Conservation (phyloP, 2,113 vertebrate species). For the Picathartes gymnocephalus region DNA sequence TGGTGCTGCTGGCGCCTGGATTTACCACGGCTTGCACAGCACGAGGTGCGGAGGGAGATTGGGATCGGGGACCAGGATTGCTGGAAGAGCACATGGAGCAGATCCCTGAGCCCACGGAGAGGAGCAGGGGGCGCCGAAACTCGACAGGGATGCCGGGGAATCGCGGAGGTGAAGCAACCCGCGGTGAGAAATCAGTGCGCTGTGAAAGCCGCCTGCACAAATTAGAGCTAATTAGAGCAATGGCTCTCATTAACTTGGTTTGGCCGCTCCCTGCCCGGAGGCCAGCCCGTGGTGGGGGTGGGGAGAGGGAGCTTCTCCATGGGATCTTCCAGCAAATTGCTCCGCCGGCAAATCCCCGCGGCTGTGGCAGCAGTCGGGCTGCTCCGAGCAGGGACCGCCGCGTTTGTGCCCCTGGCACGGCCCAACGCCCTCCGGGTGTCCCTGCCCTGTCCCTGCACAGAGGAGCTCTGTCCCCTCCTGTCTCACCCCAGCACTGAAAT, state of each 20-base stretch:
- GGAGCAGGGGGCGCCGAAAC: neutral
- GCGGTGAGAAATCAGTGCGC: neutral
- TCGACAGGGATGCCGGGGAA: accelerated
- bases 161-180: accelerated
- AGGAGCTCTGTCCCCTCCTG: neutral
- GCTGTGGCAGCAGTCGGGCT: neutral
- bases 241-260: neutral
- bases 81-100: neutral
- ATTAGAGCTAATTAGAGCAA: neutral
- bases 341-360: accelerated
- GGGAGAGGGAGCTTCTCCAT: neutral
- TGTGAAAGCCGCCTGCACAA: neutral
- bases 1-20: neutral
- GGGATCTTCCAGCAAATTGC: neutral
- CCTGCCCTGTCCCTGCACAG: neutral
- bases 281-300: accelerated
- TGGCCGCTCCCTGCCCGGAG: neutral
- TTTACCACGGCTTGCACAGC: accelerated
- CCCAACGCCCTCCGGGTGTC: neutral
- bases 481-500: neutral
- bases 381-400: neutral
- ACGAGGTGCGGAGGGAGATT: neutral
- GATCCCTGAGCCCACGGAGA: neutral
- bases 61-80: neutral
- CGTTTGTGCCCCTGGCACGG: neutral